phyloP scores from a whole-genome alignment of 2,113 vertebrate genomes.

The Sander lucioperca region DNA sequence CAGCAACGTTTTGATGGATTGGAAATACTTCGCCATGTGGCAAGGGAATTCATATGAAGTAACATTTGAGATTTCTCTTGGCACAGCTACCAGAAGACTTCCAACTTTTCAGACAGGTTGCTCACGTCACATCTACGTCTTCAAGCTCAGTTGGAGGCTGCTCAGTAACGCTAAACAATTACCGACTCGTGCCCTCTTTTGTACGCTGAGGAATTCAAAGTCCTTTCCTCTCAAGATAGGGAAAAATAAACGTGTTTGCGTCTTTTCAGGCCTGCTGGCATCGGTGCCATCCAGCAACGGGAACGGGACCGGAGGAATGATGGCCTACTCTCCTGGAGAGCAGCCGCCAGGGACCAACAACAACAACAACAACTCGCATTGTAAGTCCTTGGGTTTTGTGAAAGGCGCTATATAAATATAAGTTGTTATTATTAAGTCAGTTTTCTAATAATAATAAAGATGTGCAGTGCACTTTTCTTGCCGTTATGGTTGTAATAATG shows the following conservation, averaged over 20 bases:
- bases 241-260: neutral
- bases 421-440: neutral
- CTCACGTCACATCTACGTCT: too few relatives aligned
- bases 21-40: too few relatives aligned
- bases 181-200: neutral
- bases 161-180: neutral
- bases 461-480: neutral
- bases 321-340: conserved; percentile 82
- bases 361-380: conserved; percentile 64
- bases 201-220: neutral
- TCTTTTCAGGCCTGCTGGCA: conserved; percentile 80
- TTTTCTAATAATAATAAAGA: neutral
- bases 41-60: too few relatives aligned
- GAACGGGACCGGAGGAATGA: conserved; percentile 80
- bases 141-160: too few relatives aligned
- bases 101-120: too few relatives aligned
- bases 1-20: too few relatives aligned
- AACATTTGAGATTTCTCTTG: too few relatives aligned
- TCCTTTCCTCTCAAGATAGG: neutral
- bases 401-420: too few relatives aligned
- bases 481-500: neutral
- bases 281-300: conserved; percentile 86
- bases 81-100: too few relatives aligned
- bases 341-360: conserved; percentile 78
- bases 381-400: conserved; percentile 26